These are phyloP conservation scores for Galago senegalensis DNA, from an alignment of 2,797 vertebrate species.

Conservation along the genomic window DNA sequence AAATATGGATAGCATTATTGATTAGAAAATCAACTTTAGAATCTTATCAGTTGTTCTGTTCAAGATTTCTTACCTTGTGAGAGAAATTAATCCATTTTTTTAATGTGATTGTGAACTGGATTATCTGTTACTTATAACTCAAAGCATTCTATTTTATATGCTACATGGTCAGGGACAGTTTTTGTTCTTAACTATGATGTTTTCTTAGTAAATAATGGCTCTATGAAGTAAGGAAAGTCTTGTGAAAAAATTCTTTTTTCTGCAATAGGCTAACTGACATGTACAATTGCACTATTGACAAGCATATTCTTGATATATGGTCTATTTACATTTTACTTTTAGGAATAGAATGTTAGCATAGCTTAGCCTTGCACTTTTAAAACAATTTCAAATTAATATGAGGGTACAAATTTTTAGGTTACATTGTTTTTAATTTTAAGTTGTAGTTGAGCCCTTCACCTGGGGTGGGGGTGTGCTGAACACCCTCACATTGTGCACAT, in stretches of 20 bases:
- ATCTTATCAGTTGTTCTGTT: not conserved
- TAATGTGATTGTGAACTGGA: not conserved
- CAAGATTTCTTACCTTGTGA: not conserved
- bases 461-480: no score
- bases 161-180: not conserved
- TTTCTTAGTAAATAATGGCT: constrained; percentile 30
- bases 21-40: constrained; percentile 23
- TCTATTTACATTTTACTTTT: constrained; percentile 15
- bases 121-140: constrained; percentile 24
- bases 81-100: not conserved
- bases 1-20: not conserved
- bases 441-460: no score
- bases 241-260: not conserved
- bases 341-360: constrained; percentile 22
- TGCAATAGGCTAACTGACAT: not conserved
- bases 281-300: not conserved
- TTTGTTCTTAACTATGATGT: not conserved
- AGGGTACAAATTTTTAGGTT: no score
- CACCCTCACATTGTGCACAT: no score
- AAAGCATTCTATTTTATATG: constrained; percentile 25
- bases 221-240: not conserved
- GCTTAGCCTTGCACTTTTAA: not conserved
- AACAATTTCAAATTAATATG: no score
- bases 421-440: no score
- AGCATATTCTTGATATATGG: not conserved